phyloP scores from a whole-genome alignment of 2,113 vertebrate species.

The Porphyrio hochstetteri region DNA sequence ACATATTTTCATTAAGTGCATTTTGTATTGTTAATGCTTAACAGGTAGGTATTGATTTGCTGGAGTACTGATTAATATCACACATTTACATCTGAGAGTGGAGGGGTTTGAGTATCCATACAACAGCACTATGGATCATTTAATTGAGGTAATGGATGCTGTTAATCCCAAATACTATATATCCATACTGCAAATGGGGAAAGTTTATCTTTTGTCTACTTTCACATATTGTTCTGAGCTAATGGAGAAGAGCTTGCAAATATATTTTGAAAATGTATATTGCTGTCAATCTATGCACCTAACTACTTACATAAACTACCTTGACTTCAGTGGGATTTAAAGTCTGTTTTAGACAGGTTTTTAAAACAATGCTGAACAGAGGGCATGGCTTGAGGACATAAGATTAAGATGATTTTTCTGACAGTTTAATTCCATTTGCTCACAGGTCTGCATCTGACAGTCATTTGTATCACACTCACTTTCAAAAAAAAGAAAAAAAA shows the following conservation, averaged over 20 bases:
- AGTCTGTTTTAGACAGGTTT: neutral
- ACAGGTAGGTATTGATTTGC: neutral
- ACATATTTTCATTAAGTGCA: constrained; percentile 38
- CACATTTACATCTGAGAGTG: neutral
- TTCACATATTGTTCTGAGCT: neutral
- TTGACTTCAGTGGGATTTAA: neutral
- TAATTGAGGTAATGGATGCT: neutral
- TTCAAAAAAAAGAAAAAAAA: neutral
- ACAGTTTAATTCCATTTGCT: neutral
- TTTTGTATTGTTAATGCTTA: constrained; percentile 16
- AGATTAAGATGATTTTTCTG: constrained; percentile 11
- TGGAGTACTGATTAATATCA: neutral
- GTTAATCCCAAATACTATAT: neutral
- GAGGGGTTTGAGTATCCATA: neutral
- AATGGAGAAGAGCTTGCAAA: neutral
- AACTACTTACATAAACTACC: neutral
- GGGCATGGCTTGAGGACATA: neutral
- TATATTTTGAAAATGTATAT: neutral
- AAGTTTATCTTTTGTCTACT: neutral
- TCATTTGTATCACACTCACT: neutral
- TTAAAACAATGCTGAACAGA: neutral
- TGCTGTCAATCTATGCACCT: neutral
- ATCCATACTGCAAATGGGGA: neutral
- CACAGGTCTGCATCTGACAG: neutral
- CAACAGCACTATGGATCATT: neutral